These are phyloP conservation scores for Reinhardtius hippoglossoides DNA, from an alignment of 2,113 vertebrate species.

Conservation along the genomic window DNA sequence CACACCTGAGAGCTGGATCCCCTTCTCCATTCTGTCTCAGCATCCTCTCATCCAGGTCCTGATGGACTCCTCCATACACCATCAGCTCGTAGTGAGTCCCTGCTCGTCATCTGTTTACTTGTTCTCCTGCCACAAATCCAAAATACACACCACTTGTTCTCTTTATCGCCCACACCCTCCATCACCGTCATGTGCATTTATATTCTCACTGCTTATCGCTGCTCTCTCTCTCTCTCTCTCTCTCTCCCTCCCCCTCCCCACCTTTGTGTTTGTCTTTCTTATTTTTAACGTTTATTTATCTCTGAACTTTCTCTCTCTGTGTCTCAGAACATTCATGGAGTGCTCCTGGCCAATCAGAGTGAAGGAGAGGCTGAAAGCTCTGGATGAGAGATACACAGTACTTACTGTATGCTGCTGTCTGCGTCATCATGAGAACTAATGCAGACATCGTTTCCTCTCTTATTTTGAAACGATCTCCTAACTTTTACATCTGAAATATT, in stretches of 20 bases:
- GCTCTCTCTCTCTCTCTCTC: neutral
- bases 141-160: neutral
- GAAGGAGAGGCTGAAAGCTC: constrained; percentile 20
- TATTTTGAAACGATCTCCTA: neutral
- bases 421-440: neutral
- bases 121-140: neutral
- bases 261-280: neutral
- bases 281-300: neutral
- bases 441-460: neutral
- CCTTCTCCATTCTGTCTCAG: constrained; percentile 83
- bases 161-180: no score
- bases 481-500: constrained; percentile 1
- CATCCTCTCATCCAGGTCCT: constrained; percentile 84
- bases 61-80: constrained; percentile 79
- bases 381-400: constrained; percentile 1
- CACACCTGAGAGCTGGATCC: constrained; percentile 74
- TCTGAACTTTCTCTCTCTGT: constrained; percentile 4
- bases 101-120: neutral
- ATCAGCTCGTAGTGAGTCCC: constrained; percentile 87
- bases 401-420: neutral
- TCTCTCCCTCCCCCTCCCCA: neutral
- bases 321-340: constrained; percentile 69
- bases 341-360: constrained; percentile 44
- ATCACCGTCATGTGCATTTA: neutral
- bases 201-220: neutral